Base-by-base conservation (phyloP, 2,113 vertebrate species). In the Eurypyga helias region DNA sequence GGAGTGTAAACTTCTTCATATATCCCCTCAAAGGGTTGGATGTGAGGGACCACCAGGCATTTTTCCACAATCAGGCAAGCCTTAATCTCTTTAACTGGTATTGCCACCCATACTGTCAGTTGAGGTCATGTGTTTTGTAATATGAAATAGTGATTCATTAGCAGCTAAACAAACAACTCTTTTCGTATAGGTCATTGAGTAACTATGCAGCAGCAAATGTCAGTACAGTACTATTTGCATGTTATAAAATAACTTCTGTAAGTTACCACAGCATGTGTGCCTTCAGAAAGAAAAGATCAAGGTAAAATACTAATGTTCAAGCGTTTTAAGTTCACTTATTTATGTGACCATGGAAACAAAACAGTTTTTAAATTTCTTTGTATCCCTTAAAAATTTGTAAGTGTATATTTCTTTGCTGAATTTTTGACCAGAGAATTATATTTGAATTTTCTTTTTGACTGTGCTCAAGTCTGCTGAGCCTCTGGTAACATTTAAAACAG, bases 401-500 rank as follows among this genome's bases (percentile, higher is more conserved):
- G 11, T 17, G 31, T 45, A 3, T 43, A 71, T 75, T 46, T 52
- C 5, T 75, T 87, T 62, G 31, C 34, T 48, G 58, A 51, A 10
- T 69, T 95, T 95, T 89, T 64, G 91, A 66, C 12, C 7, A 72
- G 64, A 62, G 36, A 70, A 62, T 58, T 81, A 17, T 38, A 73
- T 26, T 6, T 45, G 41, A 87, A 6, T 45, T 93, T 83, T 70
- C n/a, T 41, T 69, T 88, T 78, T 21, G 67, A 66, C 43, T 76
- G 29, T 58, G 13, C 33, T 95, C 29, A 61, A 73, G 36, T 72
- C 65, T 94, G 54, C 33, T 5, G 33, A 92, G 61, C 77, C 89
- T 79, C 65, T 96, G 73, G 87, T 95, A 95, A 82, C 86, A 79
- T 93, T 96, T 95, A 85, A 89, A 91, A 52, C 31, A 83, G 41